Base-by-base conservation (phyloP, 2,888 invertebrate genomes). In the Drosophila ustulata region DNA sequence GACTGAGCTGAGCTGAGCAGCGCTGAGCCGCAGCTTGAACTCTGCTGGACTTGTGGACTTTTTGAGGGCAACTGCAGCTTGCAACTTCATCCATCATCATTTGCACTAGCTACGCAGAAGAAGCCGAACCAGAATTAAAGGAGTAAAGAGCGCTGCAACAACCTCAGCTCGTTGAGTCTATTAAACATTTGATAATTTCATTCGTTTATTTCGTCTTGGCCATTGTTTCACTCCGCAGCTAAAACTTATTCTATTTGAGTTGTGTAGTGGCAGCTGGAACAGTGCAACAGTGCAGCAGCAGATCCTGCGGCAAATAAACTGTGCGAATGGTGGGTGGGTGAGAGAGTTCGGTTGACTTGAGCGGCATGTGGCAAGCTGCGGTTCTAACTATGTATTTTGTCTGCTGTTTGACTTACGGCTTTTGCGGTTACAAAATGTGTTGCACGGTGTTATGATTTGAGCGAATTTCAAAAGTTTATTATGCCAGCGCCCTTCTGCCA, bases 101-200 rank as follows among this genome's bases (percentile, higher is more conserved):
- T 82, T 69, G 76, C 32, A n/a, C 39, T 13, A 13, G 13, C 13
- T 3, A 8, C 13, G 37, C 39, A 39, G 37, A 5, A 18, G 52
- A 26, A 1, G 4, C 4, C 2, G 18, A 2, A 8, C 26, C 18
- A 26, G 32, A 8, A 26, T 6, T 25, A 13, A 6, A 6, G 6
- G 9, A 4, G 3, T 23, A 6, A 6, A 4, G 9, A 4, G 3
- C n/a, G 25, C 28, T 8, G 7, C 51, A 64, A 61, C 55, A 66
- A 75, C 53, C 65, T 63, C 65, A 61, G 50, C 66, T 59, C 56
- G 68, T 63, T 68, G 82, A 69, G 80, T 85, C 76, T 82, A 82
- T 83, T 85, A 83, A 85, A 72, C 70, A 82, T 82, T 83, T 82
- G 85, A 86, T 86, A 83, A 83, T 86, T 86, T 86, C 70, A 83